A percentile compares a stretch with the other conserved stretches of the same genome.
These are phyloP conservation scores for Tetragonula carbonaria DNA, from an alignment of 2,888 invertebrate genomes.

Conservation along the genomic window DNA sequence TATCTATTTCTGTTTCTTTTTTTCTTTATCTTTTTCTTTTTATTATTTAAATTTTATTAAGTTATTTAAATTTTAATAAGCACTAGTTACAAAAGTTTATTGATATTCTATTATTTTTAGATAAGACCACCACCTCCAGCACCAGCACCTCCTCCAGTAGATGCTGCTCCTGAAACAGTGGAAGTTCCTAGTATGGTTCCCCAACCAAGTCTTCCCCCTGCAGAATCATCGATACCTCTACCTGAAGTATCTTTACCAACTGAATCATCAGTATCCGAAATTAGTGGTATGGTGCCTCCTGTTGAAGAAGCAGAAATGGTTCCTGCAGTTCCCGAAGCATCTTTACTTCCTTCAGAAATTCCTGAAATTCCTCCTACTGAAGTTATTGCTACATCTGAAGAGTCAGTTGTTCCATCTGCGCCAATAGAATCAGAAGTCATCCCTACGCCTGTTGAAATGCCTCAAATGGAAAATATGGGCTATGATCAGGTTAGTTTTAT, in stretches of 20 bases:
- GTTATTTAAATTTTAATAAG: background rate
- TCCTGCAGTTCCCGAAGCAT: conserved; percentile 82
- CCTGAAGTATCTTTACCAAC: conserved; percentile 76
- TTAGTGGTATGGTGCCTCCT: conserved; percentile 78
- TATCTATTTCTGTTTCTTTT: background rate
- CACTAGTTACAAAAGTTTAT: background rate
- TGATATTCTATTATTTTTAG: conserved; percentile 48
- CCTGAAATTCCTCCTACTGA: conserved; percentile 80
- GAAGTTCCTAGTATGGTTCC: conserved; percentile 73
- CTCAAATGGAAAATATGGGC: conserved; percentile 87
- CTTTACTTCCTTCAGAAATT: conserved; percentile 80
- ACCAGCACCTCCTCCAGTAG: conserved; percentile 55
- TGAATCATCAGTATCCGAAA: conserved; percentile 77
- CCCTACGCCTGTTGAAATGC: conserved; percentile 77
- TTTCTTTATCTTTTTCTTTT: background rate
- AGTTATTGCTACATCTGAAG: conserved; percentile 75
- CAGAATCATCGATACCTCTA: conserved; percentile 77
- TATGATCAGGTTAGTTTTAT: conserved; percentile 85
- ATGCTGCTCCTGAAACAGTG: conserved; percentile 63
- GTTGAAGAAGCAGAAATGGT: conserved; percentile 74
- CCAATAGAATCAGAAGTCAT: conserved; percentile 85
- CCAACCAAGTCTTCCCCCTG: conserved; percentile 66
- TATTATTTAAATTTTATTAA: background rate
- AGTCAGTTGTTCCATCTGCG: conserved; percentile 83
- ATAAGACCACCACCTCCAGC: conserved; percentile 63